A percentile compares a stretch with the other conserved stretches of the same genome.
These are phyloP conservation scores for Gadus macrocephalus DNA, from an alignment of 2,113 vertebrate species.

Conservation along the genomic window DNA sequence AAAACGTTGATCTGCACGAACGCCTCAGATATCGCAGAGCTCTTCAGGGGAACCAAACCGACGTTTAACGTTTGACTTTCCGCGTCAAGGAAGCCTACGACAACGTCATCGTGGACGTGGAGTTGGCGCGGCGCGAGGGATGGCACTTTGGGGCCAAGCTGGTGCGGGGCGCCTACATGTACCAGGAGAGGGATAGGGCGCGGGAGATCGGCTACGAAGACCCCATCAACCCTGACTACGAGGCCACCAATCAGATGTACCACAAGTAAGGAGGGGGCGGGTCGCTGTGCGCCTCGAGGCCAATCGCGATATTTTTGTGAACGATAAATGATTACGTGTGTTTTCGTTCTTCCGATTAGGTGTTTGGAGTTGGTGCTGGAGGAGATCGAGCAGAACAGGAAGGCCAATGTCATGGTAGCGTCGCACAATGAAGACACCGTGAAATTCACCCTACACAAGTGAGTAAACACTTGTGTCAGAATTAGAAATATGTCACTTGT, in stretches of 20 bases:
- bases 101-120: constrained; percentile 81
- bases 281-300: not conserved
- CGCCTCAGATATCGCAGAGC: no score
- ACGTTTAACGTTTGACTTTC: not conserved
- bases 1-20: no score
- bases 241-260: constrained; percentile 88
- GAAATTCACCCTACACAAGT: constrained; percentile 82
- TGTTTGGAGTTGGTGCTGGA: constrained; percentile 88
- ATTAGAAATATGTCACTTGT: not conserved
- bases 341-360: constrained; percentile 59
- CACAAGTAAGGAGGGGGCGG: constrained; percentile 61
- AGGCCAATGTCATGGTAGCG: constrained; percentile 87
- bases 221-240: constrained; percentile 86
- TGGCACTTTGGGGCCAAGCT: constrained; percentile 92
- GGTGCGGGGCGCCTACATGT: constrained; percentile 93
- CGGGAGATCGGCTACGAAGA: constrained; percentile 83
- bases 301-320: not conserved
- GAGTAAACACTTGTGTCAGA: constrained; percentile 13
- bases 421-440: constrained; percentile 90
- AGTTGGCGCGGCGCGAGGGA: constrained; percentile 82
- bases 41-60: no score
- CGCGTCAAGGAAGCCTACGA: constrained; percentile 82
- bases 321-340: not conserved
- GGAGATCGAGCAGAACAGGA: constrained; percentile 77
- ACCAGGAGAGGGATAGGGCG: constrained; percentile 84